Base-by-base conservation (phyloP, 2,888 invertebrate species). In the Neocrepidodera transversa region DNA sequence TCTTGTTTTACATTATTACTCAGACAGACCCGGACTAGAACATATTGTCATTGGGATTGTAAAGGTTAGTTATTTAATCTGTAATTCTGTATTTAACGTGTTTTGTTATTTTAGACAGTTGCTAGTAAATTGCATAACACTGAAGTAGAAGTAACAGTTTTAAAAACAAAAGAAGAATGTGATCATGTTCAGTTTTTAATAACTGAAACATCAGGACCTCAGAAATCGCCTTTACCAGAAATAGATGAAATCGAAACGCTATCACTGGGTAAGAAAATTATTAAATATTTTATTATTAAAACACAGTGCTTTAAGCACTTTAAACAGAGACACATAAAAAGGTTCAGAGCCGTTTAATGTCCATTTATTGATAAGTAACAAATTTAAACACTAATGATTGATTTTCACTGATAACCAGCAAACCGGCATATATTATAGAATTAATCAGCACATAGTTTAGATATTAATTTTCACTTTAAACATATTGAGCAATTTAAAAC, bases 41-140 rank as follows among this genome's bases (percentile, higher is more conserved):
- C 91, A 95, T 73, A 97, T 97, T 75, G 97, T 97, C 62, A 97
- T 95, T 75, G 97, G 97, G 20, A 96, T 97, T 68, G 96, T 98
- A 1, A 95, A 95, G 88, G 95, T 93, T 81, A 73, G 50, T 49
- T 35, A 17, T n/a, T n/a, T 23, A 50, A 16, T 40, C 2, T 47
- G 23, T 59, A 26, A 30, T 20, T 11, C n/a, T 28, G n/a, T 4
- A 55, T 14, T 26, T 1, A 43, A 43, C 1, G 16, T 10, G 17
- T 26, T 48, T 11, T 47, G 6, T 8, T 6, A 53, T 73, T 80
- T 38, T 79, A 95, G 90, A 95, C 96, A 4, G 96, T 97, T 23
- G 95, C 97, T 35, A 92, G 92, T 72, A 92, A 94, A 76, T 86
- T 97, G 20, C 97, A 97, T 77, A 89, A 90, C 67, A 93, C 93